phyloP scores from a whole-genome alignment of 2,797 vertebrate species.

The Leuciscus waleckii region DNA sequence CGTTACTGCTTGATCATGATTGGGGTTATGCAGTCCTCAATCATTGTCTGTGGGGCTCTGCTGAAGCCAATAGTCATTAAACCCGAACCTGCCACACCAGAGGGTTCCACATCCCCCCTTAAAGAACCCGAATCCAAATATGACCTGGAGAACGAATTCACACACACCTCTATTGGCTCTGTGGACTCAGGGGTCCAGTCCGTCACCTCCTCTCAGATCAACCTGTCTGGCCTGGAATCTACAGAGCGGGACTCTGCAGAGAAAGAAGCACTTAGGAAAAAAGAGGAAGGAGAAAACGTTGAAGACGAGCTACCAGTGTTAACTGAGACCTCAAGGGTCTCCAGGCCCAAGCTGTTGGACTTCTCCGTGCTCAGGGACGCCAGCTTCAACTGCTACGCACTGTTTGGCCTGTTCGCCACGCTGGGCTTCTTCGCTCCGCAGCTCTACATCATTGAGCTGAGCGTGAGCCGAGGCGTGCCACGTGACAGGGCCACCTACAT shows the following conservation, averaged over 20 bases:
- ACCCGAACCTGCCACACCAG: conserved; percentile 58
- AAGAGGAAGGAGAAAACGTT: conserved; percentile 62
- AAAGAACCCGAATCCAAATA: conserved; percentile 78
- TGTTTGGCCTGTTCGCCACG: conserved; percentile 95
- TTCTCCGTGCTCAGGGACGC: conserved; percentile 88
- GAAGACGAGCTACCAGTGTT: conserved; percentile 50
- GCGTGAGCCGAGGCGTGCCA: conserved; percentile 84
- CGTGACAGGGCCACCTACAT: conserved; percentile 85
- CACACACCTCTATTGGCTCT: conserved; percentile 86
- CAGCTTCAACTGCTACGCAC: conserved; percentile 90
- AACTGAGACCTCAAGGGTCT: conserved; percentile 51
- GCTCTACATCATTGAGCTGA: conserved; percentile 92
- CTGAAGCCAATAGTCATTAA: conserved; percentile 86
- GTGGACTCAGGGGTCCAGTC: conserved; percentile 94
- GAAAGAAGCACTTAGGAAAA: conserved; percentile 27
- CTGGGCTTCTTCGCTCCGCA: conserved; percentile 94
- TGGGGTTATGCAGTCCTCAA: conserved; percentile 85
- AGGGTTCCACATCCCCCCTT: conserved; percentile 65
- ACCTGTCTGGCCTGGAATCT: conserved; percentile 62
- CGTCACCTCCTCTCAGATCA: conserved; percentile 81
- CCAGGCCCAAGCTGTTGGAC: conserved; percentile 79
- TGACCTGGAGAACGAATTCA: conserved; percentile 90
- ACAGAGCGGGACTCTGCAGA: conserved; percentile 5
- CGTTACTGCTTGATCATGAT: conserved; percentile 85
- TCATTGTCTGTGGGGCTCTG: conserved; percentile 83